Evolutionary conservation across 2,888 invertebrate species (phyloP), one percentile per base, ranked within the genome.

Genomic region (Seladonia tumulorum): DNA sequence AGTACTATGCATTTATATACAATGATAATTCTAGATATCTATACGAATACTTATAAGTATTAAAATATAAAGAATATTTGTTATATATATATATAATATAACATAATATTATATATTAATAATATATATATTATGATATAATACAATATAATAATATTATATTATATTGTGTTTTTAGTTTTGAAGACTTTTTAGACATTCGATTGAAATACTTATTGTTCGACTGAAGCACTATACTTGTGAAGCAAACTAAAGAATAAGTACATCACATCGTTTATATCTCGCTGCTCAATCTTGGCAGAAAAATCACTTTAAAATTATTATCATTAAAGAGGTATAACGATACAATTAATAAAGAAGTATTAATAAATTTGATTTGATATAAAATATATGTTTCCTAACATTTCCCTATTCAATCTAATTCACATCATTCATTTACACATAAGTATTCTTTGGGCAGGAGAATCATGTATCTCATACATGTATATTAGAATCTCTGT

Each of bases 401-500:
- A 25, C 16, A 76, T 42, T 83, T 66, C 66, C 63, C 7, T 66
- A 73, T 53, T 74, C 73, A 83, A 29, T 75, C 60, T 77, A 75
- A 70, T 78, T 60, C 39, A 70, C 60, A 47, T 22, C 22, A 22
- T 47, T 42, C 66, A 72, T 60, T 78, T 84, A 68, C 76, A 79
- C 57, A 29, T 57, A 25, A 14, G 45, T 45, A 14, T 73, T 79
- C n/a, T 60, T 84, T 68, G 57, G 25, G 47, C 47, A 76, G 45
- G 45, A 71, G 47, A 29, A 68, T 53, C 35, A 18, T 22, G 4
- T 57, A 12, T 74, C 29, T 94, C 87, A 95, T 82, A 94, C 93
- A 70, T 94, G 94, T 79, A 95, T 93, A 89, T 92, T 94, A 47
- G 95, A 95, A 90, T 95, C 93, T 90, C 95, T 93, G 85, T 95